Evolutionary conservation across 64 coral and sea anemone species (phyloP), one percentile per base, ranked within the genome.

Genomic region (Exaiptasia diaphana): DNA sequence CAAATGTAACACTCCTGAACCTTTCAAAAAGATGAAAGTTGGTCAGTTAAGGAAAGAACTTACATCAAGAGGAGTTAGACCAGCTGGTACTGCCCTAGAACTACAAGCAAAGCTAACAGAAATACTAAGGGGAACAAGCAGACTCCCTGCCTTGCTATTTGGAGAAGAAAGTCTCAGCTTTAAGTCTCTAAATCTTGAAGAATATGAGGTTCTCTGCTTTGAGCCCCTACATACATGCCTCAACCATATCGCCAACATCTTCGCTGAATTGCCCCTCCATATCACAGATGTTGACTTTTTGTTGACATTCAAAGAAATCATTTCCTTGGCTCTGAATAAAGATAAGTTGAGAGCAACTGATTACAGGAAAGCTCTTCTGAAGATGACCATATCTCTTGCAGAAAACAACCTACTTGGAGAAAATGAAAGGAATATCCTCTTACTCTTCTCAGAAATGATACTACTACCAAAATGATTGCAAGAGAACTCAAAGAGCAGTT

Each of bases 131-230:
- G 68, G 68, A 18, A 71, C 36, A 71, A 71, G 17, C 2, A 40
- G 41, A 22, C 24, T 71, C 13, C 68, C 68, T 13, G 68, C 68
- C 12, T 46, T 71, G 18, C 68, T 71, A 5, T 63, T 63, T 63
- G 59, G 59, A 3, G 10, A 31, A 32, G 1, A 71, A 8, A 43
- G 41, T 22, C 22, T 23, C 27, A 33, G 53, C 5, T 46, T 82
- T 35, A 53, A 48, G 21, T 52, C 20, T 0, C 69, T 85, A 5
- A 75, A 75, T 20, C 52, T 74, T 20, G 14, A 38, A 38, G 25
- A 75, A 11, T 75, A 75, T 75, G 69, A 85, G 75, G 53, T 75
- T 17, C 70, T 75, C 0, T 61, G 59, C 40, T 85, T 74, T 22
- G 55, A 75, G 5, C 68, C 68, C 41, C 55, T 85, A 9, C 70